Conservation (phyloP, 2,113 vertebrate species). For the Oxygymnocypris stewartii region DNA sequence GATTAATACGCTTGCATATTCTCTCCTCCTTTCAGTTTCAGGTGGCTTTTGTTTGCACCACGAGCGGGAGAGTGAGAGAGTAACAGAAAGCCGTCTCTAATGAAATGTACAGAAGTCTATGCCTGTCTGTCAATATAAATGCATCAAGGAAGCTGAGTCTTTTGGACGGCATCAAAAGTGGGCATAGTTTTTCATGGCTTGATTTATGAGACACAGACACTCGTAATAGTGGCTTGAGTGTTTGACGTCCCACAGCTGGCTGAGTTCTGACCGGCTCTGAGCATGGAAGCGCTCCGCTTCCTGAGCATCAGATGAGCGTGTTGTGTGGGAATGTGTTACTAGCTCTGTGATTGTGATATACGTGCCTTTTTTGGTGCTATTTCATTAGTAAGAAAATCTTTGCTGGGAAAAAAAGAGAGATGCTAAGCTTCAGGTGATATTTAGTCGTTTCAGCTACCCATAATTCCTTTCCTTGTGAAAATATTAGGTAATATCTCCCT, state of each 20-base stretch:
- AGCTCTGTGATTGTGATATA: not conserved
- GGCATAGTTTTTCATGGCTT: conserved; percentile 37
- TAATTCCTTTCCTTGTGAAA: conserved; percentile 47
- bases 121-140: conserved; percentile 36
- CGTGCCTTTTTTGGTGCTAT: not conserved
- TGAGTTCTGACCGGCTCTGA: conserved; percentile 43
- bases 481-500: conserved; percentile 52
- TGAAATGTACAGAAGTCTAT: conserved; percentile 34
- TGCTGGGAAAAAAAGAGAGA: not conserved
- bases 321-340: conserved; percentile 28
- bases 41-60: conserved; percentile 50
- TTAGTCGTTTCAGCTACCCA: not conserved
- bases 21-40: conserved; percentile 43
- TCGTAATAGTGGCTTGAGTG: conserved; percentile 40
- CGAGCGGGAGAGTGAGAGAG: conserved; percentile 19
- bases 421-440: conserved; percentile 10
- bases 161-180: conserved; percentile 23
- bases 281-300: conserved; percentile 23
- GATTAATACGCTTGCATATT: conserved; percentile 60
- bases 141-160: conserved; percentile 24
- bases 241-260: conserved; percentile 53
- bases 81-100: conserved; percentile 23
- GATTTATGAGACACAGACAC: conserved; percentile 42
- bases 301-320: conserved; percentile 6
- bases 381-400: conserved; percentile 19